Conservation (phyloP, 2,888 invertebrate species). For the Drosophila nr. medialis region DNA sequence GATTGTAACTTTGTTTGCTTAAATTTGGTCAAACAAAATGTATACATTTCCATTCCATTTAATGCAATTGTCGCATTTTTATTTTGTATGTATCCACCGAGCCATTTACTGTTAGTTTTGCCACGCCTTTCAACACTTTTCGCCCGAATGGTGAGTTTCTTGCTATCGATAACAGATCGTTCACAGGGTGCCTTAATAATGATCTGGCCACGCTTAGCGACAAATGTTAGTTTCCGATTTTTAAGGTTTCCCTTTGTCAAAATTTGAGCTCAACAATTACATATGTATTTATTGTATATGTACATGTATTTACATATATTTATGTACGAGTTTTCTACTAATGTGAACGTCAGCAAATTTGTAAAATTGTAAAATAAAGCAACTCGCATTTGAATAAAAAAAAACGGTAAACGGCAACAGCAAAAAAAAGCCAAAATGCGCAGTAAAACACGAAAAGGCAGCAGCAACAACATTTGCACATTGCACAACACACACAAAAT, state of each 20-base stretch:
- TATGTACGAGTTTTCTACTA: constrained; percentile 7
- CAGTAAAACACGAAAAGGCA: constrained; percentile 36
- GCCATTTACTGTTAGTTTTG: too few relatives aligned
- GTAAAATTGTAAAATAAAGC: constrained; percentile 54
- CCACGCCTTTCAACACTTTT: background rate
- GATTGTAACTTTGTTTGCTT: background rate
- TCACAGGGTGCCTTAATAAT: background rate
- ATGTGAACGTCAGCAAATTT: constrained; percentile 59
- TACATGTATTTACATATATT: background rate
- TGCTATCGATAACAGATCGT: background rate
- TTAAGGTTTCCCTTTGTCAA: background rate
- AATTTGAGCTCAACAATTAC: background rate
- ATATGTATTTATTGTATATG: constrained; percentile 9
- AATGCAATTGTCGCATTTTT: background rate
- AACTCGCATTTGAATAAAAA: constrained; percentile 49
- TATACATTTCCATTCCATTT: background rate
- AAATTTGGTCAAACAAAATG: background rate
- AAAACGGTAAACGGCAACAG: constrained; percentile 20
- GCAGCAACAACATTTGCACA: constrained; percentile 46
- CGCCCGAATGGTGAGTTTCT: background rate
- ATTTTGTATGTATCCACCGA: background rate
- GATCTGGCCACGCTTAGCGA: background rate
- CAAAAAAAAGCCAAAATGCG: constrained; percentile 28
- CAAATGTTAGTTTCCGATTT: background rate
- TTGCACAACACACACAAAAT: constrained; percentile 32